These are phyloP conservation scores for Lepidurus packardi DNA, from an alignment of 1,140 invertebrate species.

Conservation along the genomic window DNA sequence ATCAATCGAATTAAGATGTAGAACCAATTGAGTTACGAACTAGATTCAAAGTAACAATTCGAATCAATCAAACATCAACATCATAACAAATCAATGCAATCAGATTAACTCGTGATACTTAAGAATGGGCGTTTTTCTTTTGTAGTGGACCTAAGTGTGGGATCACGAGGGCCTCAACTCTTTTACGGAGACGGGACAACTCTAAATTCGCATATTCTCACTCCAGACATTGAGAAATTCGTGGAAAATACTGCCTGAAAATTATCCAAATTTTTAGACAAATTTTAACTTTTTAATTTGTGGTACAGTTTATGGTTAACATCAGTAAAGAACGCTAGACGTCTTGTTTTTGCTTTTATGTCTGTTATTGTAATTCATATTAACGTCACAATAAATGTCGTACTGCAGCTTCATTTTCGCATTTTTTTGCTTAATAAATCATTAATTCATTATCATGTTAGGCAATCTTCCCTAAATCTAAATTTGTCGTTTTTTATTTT, in stretches of 20 bases:
- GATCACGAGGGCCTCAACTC: neutral
- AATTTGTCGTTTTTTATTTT: neutral
- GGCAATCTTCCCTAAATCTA: neutral
- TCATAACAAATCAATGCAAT: too few relatives aligned
- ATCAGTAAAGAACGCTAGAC: too few relatives aligned
- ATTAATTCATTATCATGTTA: neutral
- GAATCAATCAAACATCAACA: too few relatives aligned
- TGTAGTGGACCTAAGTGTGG: neutral
- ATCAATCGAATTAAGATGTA: too few relatives aligned
- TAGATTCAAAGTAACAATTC: too few relatives aligned
- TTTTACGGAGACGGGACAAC: neutral
- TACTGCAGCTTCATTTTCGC: neutral
- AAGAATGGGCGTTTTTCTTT: neutral
- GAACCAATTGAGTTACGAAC: too few relatives aligned
- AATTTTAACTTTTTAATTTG: neutral
- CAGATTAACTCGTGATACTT: neutral
- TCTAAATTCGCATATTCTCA: neutral
- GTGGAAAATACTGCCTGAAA: neutral
- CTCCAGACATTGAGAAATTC: neutral
- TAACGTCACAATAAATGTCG: slow-evolving; percentile 18
- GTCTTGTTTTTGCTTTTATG: neutral
- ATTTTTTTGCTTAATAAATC: neutral
- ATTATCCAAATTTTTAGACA: neutral
- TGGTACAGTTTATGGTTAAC: neutral
- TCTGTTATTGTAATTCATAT: neutral